Conservation (phyloP, 1,140 invertebrate genomes). For the Subanguina moxae region DNA sequence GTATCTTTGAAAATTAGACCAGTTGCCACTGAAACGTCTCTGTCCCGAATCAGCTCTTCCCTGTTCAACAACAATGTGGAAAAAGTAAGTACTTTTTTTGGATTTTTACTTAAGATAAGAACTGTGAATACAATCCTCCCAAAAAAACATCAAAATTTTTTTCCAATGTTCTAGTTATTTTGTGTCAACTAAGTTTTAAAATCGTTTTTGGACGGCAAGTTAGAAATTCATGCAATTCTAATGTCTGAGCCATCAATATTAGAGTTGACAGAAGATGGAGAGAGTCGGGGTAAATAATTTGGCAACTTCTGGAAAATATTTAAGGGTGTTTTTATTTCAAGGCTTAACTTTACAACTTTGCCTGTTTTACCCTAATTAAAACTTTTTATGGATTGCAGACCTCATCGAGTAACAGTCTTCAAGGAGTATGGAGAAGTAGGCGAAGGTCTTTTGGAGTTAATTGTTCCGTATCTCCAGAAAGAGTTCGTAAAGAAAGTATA, state of each 20-base stretch:
- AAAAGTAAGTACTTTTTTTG: too few relatives aligned
- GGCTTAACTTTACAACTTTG: background rate
- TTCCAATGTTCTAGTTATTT: too few relatives aligned
- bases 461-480: slow-evolving; percentile 9
- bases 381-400: background rate
- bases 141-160: too few relatives aligned
- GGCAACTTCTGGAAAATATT: too few relatives aligned
- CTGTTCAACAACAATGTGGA: slow-evolving; percentile 22
- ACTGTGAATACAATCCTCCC: too few relatives aligned
- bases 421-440: slow-evolving; percentile 5
- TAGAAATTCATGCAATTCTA: background rate
- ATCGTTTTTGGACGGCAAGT: too few relatives aligned
- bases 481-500: background rate
- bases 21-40: slow-evolving; percentile 34
- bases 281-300: too few relatives aligned
- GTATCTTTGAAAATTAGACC: slow-evolving; percentile 32
- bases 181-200: too few relatives aligned
- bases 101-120: too few relatives aligned
- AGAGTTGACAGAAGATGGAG: too few relatives aligned
- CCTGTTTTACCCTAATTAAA: background rate
- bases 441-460: background rate
- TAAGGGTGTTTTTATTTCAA: too few relatives aligned
- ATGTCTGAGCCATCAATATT: background rate
- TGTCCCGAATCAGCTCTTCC: slow-evolving; percentile 40
- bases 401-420: background rate